These are phyloP conservation scores for Microtus ochrogaster DNA, from an alignment of 2,113 vertebrate species.

Conservation along the genomic window DNA sequence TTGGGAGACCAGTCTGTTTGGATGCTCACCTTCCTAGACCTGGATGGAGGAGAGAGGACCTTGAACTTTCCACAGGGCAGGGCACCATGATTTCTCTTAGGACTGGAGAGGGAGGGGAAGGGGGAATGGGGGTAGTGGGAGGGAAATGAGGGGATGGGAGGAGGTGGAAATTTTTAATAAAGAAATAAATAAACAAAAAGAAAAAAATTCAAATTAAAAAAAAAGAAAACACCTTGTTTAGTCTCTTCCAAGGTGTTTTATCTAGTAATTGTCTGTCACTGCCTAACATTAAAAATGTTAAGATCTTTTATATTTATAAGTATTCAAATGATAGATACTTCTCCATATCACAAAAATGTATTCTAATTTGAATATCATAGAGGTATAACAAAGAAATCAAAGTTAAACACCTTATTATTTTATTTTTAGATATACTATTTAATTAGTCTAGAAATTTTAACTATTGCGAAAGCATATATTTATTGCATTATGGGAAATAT, in stretches of 20 bases:
- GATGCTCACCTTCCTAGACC: no score
- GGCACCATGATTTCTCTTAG: no score
- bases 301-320: neutral
- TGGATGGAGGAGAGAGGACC: no score
- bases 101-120: no score
- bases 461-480: neutral
- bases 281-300: neutral
- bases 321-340: neutral
- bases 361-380: neutral
- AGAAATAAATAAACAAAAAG: no score
- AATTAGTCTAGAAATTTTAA: neutral
- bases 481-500: neutral
- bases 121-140: no score
- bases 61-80: no score
- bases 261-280: neutral
- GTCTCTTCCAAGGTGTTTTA: neutral
- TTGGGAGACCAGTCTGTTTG: no score
- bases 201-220: no score
- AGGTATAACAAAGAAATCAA: neutral
- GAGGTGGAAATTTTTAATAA: no score
- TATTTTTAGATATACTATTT: conserved; percentile 16
- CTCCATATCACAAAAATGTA: neutral
- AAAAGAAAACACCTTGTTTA: neutral
- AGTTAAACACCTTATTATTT: neutral
- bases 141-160: no score